phyloP scores from a whole-genome alignment of 2,797 vertebrate genomes.

The Rhincodon typus region DNA sequence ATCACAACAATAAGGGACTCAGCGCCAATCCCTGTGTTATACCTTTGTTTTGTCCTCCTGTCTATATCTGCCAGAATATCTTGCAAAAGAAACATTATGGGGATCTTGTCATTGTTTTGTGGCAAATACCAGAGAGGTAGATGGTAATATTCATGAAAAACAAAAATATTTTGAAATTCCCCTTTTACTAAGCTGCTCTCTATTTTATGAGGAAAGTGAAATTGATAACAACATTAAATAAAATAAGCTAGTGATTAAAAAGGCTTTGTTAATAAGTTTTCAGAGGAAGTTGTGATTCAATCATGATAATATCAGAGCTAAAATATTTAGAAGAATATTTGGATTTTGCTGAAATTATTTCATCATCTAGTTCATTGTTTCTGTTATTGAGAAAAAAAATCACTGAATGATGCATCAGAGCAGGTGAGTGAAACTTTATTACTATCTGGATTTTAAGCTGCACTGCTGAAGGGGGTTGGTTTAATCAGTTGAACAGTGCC shows the following conservation, averaged over 20 bases:
- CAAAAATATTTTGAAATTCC: background rate
- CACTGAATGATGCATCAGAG: background rate
- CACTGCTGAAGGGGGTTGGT: background rate
- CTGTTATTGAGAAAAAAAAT: background rate
- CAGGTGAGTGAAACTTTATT: background rate
- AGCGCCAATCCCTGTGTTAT: too few relatives aligned
- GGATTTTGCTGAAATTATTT: background rate
- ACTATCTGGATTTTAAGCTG: background rate
- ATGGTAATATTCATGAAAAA: background rate
- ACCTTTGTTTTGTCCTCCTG: background rate
- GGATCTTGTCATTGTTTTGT: background rate
- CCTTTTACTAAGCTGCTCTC: background rate
- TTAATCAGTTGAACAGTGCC: background rate
- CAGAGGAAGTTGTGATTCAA: background rate
- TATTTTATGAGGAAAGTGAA: background rate
- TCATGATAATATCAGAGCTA: background rate
- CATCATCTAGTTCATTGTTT: background rate
- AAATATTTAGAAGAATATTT: background rate
- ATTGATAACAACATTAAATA: background rate
- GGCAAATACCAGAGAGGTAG: background rate
- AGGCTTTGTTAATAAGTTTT: background rate
- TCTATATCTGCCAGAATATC: background rate
- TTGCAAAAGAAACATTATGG: background rate
- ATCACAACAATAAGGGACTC: too few relatives aligned
- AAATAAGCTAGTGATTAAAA: background rate